These are phyloP conservation scores for Pemphredon lugubris DNA, from an alignment of 2,888 invertebrate species.

Conservation along the genomic window DNA sequence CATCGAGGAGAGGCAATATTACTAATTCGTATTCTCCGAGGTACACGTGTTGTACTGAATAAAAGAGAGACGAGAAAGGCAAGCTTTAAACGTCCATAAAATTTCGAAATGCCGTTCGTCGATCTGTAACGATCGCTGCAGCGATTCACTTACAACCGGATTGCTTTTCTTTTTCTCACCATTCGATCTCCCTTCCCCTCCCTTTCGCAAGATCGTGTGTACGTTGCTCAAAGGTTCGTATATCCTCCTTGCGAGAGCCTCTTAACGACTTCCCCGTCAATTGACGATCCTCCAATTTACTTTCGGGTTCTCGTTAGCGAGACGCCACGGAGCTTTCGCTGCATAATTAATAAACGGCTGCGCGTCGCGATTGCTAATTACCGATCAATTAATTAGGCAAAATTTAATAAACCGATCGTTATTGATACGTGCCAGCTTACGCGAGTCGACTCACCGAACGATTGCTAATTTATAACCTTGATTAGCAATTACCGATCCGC, in stretches of 20 bases:
- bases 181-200: constrained; percentile 12
- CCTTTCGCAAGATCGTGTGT: constrained; percentile 15
- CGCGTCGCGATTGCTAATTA: constrained; percentile 46
- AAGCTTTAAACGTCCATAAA: background rate
- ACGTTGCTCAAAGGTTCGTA: constrained; percentile 35
- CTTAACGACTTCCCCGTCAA: constrained; percentile 48
- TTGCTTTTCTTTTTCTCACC: background rate
- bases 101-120: constrained; percentile 16
- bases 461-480: constrained; percentile 28
- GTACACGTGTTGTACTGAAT: too few relatives aligned
- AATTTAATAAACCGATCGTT: constrained; percentile 45
- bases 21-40: too few relatives aligned
- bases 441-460: constrained; percentile 18
- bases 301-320: constrained; percentile 39
- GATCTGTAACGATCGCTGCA: constrained; percentile 16
- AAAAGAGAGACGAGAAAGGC: background rate
- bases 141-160: constrained; percentile 5
- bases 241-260: constrained; percentile 48
- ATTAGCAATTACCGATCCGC: constrained; percentile 24
- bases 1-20: too few relatives aligned
- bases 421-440: constrained; percentile 33
- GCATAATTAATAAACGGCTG: constrained; percentile 58
- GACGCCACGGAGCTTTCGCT: constrained; percentile 26
- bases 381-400: constrained; percentile 53
- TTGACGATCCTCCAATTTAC: constrained; percentile 49